phyloP scores from a whole-genome alignment of 2,888 invertebrate genomes.

The Hyposoter didymator region DNA sequence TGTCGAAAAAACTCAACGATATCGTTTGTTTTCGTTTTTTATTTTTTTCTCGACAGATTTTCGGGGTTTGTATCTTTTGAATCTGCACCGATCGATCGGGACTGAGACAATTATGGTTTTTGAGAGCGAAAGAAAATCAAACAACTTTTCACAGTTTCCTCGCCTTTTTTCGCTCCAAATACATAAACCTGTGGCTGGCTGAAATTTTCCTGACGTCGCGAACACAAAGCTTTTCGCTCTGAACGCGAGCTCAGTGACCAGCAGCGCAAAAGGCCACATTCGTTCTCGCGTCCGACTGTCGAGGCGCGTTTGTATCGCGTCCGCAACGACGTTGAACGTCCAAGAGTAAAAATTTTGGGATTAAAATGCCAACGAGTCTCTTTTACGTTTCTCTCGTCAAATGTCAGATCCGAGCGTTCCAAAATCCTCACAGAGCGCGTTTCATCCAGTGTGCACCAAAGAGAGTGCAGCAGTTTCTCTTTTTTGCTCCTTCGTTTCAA shows the following conservation, averaged over 20 bases:
- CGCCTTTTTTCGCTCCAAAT: background rate
- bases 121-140: background rate
- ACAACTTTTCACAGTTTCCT: background rate
- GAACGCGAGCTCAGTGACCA: conserved; percentile 39
- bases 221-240: conserved; percentile 33
- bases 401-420: conserved; percentile 32
- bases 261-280: conserved; percentile 46
- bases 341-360: conserved; percentile 42
- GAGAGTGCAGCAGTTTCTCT: too few species aligned
- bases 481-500: too few species aligned
- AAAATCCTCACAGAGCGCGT: too few species aligned
- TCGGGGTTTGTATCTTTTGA: background rate
- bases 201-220: conserved; percentile 27
- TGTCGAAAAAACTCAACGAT: background rate
- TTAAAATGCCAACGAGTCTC: conserved; percentile 54
- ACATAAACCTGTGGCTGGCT: conserved; percentile 12
- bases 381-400: conserved; percentile 28
- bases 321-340: conserved; percentile 3
- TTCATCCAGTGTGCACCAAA: too few species aligned
- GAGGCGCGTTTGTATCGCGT: background rate
- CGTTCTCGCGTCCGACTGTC: conserved; percentile 42
- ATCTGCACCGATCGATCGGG: background rate
- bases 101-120: background rate
- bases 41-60: background rate
- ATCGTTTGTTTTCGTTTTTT: background rate